Conservation (phyloP, 2,113 vertebrate genomes). For the Sphaerodactylus townsendi region DNA sequence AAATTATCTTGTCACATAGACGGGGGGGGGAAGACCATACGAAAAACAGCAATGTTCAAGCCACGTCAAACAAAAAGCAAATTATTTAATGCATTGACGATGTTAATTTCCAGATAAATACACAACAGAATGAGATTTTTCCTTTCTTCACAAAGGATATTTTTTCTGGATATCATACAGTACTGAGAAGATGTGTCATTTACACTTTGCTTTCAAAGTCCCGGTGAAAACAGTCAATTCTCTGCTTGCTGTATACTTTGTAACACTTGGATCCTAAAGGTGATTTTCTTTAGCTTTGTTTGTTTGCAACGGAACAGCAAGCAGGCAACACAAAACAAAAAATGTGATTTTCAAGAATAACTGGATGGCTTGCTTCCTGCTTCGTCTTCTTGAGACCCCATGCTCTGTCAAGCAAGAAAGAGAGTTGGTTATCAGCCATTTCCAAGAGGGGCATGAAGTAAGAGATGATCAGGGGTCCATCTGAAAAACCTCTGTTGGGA, state of each 20-base stretch:
- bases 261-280: conserved; percentile 59
- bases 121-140: conserved; percentile 76
- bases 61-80: conserved; percentile 79
- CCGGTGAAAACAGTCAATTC: conserved; percentile 69
- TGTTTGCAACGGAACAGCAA: conserved; percentile 59
- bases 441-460: conserved; percentile 30
- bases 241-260: conserved; percentile 61
- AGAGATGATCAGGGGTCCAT: conserved; percentile 5
- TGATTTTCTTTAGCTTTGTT: conserved; percentile 62
- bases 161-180: conserved; percentile 70
- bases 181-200: conserved; percentile 74
- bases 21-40: conserved; percentile 48
- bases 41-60: conserved; percentile 72
- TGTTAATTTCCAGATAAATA: conserved; percentile 82
- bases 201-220: conserved; percentile 67
- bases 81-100: conserved; percentile 80
- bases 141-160: conserved; percentile 75
- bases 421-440: conserved; percentile 19
- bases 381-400: conserved; percentile 98
- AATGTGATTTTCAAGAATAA: conserved; percentile 88
- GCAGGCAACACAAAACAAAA: conserved; percentile 6
- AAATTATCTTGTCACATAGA: conserved; percentile 33
- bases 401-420: conserved; percentile 81
- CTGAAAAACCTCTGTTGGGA: too few relatives aligned
- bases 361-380: conserved; percentile 99